These are phyloP conservation scores for Brotogeris chrysoptera DNA, from an alignment of 2,797 vertebrate genomes.

Conservation along the genomic window DNA sequence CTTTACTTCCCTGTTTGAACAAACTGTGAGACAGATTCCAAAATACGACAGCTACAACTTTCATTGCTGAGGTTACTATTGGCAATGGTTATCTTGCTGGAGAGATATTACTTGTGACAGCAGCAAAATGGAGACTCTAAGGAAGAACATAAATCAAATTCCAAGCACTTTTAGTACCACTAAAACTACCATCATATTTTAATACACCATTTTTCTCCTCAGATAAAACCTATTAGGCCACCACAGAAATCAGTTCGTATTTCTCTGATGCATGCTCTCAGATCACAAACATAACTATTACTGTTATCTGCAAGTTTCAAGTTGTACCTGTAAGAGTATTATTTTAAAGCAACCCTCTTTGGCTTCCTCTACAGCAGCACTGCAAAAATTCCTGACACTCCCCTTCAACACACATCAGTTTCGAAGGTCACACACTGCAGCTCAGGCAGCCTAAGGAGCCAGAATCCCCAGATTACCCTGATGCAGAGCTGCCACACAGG, in stretches of 20 bases:
- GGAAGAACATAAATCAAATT: conserved; percentile 41
- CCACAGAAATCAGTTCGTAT: background rate
- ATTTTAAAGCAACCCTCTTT: background rate
- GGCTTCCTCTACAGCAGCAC: background rate
- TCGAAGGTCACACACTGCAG: conserved; percentile 17
- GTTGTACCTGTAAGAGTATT: background rate
- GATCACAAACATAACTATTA: background rate
- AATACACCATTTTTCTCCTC: conserved; percentile 2
- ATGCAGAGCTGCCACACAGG: background rate
- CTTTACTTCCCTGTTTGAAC: background rate
- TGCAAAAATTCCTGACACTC: background rate
- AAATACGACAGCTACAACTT: conserved; percentile 19
- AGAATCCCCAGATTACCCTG: conserved; percentile 42
- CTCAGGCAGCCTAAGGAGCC: conserved; percentile 39
- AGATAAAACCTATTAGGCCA: background rate
- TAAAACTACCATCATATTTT: conserved; percentile 19
- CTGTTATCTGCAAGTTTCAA: background rate
- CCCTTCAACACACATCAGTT: background rate
- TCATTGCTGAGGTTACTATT: conserved; percentile 18
- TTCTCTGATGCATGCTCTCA: background rate
- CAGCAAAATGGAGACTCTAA: conserved; percentile 16
- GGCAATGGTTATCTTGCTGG: conserved; percentile 29
- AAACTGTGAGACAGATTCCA: background rate
- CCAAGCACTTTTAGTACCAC: conserved; percentile 32
- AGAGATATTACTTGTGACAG: conserved; percentile 48